A percentile compares a stretch with the other conserved stretches of the same genome.
phyloP scores from a whole-genome alignment of 1,140 invertebrate species.

The Globodera ellingtonae region DNA sequence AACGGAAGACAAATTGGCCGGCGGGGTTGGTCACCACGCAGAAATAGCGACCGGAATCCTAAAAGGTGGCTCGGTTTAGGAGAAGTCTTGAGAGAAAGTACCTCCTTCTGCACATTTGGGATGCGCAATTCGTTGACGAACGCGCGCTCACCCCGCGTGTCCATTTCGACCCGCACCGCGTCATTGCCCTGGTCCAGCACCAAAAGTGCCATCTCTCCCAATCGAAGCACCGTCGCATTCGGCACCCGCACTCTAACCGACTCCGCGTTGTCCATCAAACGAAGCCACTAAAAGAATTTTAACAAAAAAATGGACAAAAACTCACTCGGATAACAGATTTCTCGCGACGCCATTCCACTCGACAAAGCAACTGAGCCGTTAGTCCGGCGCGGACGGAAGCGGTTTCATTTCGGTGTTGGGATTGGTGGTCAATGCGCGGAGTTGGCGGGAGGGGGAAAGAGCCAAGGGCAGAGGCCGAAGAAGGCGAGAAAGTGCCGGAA shows the following conservation, averaged over 20 bases:
- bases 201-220: constrained; percentile 35
- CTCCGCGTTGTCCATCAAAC: constrained; percentile 29
- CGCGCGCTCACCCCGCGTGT: constrained; percentile 9
- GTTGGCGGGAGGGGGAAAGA: constrained; percentile 12
- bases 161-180: constrained; percentile 22
- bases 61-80: not conserved
- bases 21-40: constrained; percentile 42
- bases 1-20: constrained; percentile 40
- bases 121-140: constrained; percentile 40
- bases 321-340: constrained; percentile 22
- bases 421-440: constrained; percentile 35
- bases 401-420: constrained; percentile 3
- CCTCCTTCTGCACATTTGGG: constrained; percentile 33
- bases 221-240: constrained; percentile 40
- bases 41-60: constrained; percentile 41
- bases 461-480: constrained; percentile 12
- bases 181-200: constrained; percentile 41
- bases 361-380: constrained; percentile 40
- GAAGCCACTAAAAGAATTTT: constrained; percentile 35
- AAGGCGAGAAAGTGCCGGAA: constrained; percentile 17
- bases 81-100: not conserved
- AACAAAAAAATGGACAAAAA: not conserved
- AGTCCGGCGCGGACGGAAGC: constrained; percentile 33
- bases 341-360: constrained; percentile 38
- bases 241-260: constrained; percentile 6